These are phyloP conservation scores for Aquatica leii DNA, from an alignment of 2,888 invertebrate genomes.

Conservation along the genomic window DNA sequence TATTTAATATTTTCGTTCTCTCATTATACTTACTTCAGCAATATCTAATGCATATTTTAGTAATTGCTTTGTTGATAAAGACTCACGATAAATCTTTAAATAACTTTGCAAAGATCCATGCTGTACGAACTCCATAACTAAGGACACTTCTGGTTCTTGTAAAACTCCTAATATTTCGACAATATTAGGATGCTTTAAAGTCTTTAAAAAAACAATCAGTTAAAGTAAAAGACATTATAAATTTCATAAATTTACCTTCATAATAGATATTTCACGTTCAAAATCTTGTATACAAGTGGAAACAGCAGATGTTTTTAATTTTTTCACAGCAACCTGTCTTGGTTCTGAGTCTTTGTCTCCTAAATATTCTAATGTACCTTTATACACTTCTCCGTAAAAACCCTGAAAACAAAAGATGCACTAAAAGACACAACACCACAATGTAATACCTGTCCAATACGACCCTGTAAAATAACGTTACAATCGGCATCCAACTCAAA, in stretches of 20 bases:
- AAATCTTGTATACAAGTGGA: slow-evolving; percentile 73
- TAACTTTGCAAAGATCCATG: slow-evolving; percentile 85
- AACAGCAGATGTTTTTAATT: slow-evolving; percentile 65
- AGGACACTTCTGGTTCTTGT: slow-evolving; percentile 77
- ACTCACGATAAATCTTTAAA: slow-evolving; percentile 77
- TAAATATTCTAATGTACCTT: slow-evolving; percentile 73
- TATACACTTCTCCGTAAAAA: slow-evolving; percentile 86
- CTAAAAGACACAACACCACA: slow-evolving; percentile 12
- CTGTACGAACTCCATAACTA: slow-evolving; percentile 90
- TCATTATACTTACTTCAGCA: slow-evolving; percentile 73
- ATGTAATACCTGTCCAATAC: slow-evolving; percentile 66
- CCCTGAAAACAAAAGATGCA: slow-evolving; percentile 67
- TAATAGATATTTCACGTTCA: slow-evolving; percentile 84
- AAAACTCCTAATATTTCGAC: slow-evolving; percentile 86
- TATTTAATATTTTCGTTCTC: too few relatives aligned
- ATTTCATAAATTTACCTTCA: slow-evolving; percentile 71
- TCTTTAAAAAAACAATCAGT: slow-evolving; percentile 61
- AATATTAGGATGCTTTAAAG: slow-evolving; percentile 84
- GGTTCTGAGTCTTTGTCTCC: slow-evolving; percentile 62
- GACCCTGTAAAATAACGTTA: slow-evolving; percentile 68
- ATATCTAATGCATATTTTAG: slow-evolving; percentile 84
- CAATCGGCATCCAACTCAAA: slow-evolving; percentile 67
- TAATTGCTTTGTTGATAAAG: slow-evolving; percentile 68
- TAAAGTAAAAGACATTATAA: slow-evolving; percentile 2
- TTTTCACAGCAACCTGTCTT: slow-evolving; percentile 73